Evolutionary conservation across 2,888 invertebrate species (phyloP).

Genomic region (Allacma fusca): DNA sequence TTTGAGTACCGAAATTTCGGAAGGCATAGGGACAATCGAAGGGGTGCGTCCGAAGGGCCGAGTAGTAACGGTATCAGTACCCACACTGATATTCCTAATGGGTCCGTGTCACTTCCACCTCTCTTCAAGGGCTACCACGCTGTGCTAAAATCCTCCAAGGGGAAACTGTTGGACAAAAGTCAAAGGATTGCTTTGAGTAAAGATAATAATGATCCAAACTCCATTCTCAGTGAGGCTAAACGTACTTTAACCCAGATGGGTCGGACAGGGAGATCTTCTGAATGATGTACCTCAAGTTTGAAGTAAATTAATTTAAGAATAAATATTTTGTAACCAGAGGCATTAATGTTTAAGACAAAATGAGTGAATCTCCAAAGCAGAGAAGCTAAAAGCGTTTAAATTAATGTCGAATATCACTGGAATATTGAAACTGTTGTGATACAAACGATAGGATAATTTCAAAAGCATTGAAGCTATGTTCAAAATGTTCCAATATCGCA

Average conservation of each 20-base stretch:
- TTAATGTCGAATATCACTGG: too few relatives aligned
- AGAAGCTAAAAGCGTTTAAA: too few relatives aligned
- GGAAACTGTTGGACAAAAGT: constrained; percentile 46
- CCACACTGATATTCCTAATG: neutral
- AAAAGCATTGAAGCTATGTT: neutral
- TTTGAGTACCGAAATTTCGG: constrained; percentile 37
- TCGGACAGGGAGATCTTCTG: neutral
- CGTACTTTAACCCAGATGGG: constrained; percentile 53
- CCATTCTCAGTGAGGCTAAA: constrained; percentile 59
- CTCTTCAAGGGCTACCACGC: constrained; percentile 46
- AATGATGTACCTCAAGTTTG: constrained; percentile 2
- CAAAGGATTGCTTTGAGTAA: constrained; percentile 51
- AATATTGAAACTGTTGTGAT: too few relatives aligned
- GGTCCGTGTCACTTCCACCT: constrained; percentile 47
- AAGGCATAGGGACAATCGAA: neutral
- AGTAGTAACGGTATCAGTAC: neutral
- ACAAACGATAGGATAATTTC: too few relatives aligned
- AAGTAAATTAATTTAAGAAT: too few relatives aligned
- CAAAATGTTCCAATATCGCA: constrained; percentile 3
- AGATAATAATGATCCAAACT: constrained; percentile 58
- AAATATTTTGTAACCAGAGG: too few relatives aligned
- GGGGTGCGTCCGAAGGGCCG: neutral
- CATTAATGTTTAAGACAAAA: too few relatives aligned
- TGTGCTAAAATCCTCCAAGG: constrained; percentile 36
- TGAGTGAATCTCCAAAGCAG: too few relatives aligned